These are phyloP conservation scores for Astreopora myriophthalma DNA, from an alignment of 64 coral and sea anemone genomes.

Conservation along the genomic window DNA sequence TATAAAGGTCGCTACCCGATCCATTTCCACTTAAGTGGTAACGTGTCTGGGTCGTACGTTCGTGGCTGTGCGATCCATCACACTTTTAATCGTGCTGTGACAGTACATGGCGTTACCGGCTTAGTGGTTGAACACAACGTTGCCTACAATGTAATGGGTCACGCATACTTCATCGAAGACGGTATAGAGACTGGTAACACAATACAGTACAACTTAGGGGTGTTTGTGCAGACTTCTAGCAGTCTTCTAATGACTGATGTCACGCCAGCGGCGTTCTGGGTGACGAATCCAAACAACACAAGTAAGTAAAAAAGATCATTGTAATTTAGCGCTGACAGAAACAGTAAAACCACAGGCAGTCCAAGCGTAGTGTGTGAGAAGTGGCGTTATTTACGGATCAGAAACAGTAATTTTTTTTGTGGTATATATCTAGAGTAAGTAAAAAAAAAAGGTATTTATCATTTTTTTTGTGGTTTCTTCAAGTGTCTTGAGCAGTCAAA, in stretches of 20 bases:
- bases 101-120: slow-evolving; percentile 76
- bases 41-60: slow-evolving; percentile 84
- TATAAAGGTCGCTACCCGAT: slow-evolving; percentile 88
- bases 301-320: slow-evolving; percentile 1
- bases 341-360: too few species aligned
- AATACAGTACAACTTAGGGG: slow-evolving; percentile 82
- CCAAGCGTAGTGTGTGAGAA: too few species aligned
- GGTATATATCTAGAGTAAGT: too few species aligned
- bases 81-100: slow-evolving; percentile 88
- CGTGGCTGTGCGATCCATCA: slow-evolving; percentile 88
- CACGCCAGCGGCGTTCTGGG: slow-evolving; percentile 82
- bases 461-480: too few species aligned
- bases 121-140: slow-evolving; percentile 85
- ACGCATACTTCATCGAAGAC: slow-evolving; percentile 91
- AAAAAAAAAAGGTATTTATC: too few species aligned
- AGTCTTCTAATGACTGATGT: slow-evolving; percentile 77
- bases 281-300: slow-evolving; percentile 86
- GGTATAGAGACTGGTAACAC: slow-evolving; percentile 85
- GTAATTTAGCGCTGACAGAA: too few species aligned
- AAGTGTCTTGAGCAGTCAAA: too few species aligned
- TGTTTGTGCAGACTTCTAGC: slow-evolving; percentile 73
- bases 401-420: too few species aligned
- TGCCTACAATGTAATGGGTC: slow-evolving; percentile 73
- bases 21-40: slow-evolving; percentile 89
- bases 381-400: too few species aligned